A percentile compares a stretch with the other conserved stretches of the same genome.
Conservation (phyloP, 2,113 vertebrate genomes). For the Procavia capensis region DNA sequence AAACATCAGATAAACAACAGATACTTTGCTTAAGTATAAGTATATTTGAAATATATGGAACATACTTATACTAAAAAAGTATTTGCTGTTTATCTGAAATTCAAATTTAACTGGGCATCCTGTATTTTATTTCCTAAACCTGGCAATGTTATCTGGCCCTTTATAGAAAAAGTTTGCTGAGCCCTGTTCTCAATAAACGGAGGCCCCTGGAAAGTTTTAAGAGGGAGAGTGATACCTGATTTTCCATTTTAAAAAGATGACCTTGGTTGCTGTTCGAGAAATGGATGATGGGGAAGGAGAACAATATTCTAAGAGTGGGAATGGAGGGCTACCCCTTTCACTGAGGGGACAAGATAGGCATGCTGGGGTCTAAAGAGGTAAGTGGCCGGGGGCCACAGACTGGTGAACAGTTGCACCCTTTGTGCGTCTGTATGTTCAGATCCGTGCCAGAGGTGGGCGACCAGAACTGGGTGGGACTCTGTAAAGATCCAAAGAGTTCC, state of each 20-base stretch:
- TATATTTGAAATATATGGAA: neutral
- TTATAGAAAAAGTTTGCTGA: neutral
- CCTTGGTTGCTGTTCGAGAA: neutral
- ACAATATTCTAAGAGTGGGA: accelerated
- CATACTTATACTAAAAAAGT: neutral
- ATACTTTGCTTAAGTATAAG: neutral
- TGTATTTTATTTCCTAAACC: neutral
- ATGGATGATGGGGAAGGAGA: neutral
- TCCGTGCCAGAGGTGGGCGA: neutral
- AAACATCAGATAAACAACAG: neutral
- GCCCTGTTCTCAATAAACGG: neutral
- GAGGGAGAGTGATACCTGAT: neutral
- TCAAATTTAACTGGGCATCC: neutral
- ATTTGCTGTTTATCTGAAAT: neutral
- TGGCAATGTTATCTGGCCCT: neutral
- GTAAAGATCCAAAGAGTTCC: neutral
- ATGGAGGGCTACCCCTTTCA: neutral
- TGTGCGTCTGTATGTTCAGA: neutral
- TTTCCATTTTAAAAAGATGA: neutral
- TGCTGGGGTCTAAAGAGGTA: neutral
- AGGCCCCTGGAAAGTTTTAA: neutral
- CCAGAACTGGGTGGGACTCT: neutral
- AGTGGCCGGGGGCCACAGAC: accelerated
- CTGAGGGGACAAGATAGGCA: neutral
- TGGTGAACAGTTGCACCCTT: accelerated